Base-by-base conservation (phyloP, 2,113 vertebrate genomes). In the Cyanoderma ruficeps region DNA sequence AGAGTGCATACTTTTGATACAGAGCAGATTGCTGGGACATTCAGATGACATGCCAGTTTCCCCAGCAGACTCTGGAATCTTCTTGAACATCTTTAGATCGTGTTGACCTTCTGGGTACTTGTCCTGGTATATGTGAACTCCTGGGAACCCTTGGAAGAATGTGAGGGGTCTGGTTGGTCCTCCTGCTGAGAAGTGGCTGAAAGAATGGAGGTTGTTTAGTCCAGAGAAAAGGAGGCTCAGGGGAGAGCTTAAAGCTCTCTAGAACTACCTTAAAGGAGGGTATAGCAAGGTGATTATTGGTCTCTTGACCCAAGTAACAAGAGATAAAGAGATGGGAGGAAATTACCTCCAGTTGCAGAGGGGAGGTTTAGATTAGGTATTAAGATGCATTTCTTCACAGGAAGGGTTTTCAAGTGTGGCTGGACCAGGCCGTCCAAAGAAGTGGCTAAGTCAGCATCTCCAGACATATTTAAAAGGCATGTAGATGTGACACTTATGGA, bases 31-130 rank as follows among this genome's bases (percentile, higher is more conserved):
- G 3, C 10, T 15, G 35, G 9, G 14, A 46, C 15, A 50, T 2
- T 5, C 23, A 49, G 39, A 0, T n/a, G 4, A 37, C 53, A 13
- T 1, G 9, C 2, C 44, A 59, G 39, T 53, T 76, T 64, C 2
- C 16, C 18, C 13, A 35, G 9, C 13, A 18, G 9, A 46, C 17
- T 71, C 50, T 71, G 41, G 9, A 52, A n/a, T 60, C 15, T 57
- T 69, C 30, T 31, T 41, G 13, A 41, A 65, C 10, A 41, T 69
- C n/a, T 35, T 41, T 33, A 83, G 13, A 21, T 78, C 1, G 1
- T 61, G 15, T 31, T 52, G 24, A 41, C 11, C 3, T 77, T 56
- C 42, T 60, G 14, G 1, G 9, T 39, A 61, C 15, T 37, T 57
- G 9, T 50, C 4, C 22, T 41, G 28, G 21, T 22, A 35, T 46